These are phyloP conservation scores for Podarcis muralis DNA, from an alignment of 2,113 vertebrate genomes.

Conservation along the genomic window DNA sequence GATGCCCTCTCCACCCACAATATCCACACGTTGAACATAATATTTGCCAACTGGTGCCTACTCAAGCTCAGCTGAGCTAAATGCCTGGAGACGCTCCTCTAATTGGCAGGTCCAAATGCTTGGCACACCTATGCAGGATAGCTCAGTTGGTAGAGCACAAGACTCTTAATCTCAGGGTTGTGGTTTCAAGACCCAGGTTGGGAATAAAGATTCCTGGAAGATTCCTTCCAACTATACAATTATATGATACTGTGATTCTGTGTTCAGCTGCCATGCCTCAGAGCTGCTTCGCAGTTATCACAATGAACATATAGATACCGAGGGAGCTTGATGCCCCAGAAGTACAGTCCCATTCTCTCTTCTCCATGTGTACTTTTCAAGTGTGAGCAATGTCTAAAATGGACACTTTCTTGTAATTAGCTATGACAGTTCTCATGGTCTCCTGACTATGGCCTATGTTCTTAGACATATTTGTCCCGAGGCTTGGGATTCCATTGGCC, in stretches of 20 bases:
- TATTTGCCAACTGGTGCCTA: neutral
- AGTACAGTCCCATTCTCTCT: neutral
- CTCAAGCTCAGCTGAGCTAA: neutral
- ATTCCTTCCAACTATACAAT: too few species aligned
- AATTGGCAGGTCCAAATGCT: too few species aligned
- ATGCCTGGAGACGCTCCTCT: neutral
- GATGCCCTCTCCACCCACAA: neutral
- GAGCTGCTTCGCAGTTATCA: too few species aligned
- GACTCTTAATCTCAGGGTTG: too few species aligned
- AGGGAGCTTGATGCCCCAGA: neutral
- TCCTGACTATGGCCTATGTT: neutral
- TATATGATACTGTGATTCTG: too few species aligned
- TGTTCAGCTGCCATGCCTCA: neutral
- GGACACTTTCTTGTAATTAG: neutral
- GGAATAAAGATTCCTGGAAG: too few species aligned
- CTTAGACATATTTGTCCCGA: neutral
- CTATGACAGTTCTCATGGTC: neutral
- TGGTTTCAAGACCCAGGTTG: too few species aligned
- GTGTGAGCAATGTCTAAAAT: neutral
- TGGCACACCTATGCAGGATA: too few species aligned
- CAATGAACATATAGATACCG: neutral
- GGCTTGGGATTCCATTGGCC: neutral
- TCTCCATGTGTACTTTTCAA: neutral
- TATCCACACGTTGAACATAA: neutral
- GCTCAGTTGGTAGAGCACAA: too few species aligned